Conservation (phyloP, 2,113 vertebrate species). For the Pristiophorus japonicus region DNA sequence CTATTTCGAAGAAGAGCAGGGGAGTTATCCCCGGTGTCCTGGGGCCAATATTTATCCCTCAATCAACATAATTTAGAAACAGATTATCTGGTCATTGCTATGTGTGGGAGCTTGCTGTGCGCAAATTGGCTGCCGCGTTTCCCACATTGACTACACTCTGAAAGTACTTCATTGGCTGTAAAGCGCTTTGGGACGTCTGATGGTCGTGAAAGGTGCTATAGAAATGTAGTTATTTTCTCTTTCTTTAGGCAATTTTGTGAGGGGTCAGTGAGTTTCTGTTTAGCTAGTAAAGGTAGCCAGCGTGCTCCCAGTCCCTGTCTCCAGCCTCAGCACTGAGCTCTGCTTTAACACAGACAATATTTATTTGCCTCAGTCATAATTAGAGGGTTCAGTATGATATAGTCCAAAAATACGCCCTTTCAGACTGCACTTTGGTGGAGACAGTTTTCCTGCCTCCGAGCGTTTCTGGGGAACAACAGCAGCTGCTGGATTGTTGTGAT, state of each 20-base stretch:
- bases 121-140: too few species aligned
- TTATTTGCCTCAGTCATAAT: background rate
- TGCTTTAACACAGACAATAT: background rate
- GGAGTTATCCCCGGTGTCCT: too few species aligned
- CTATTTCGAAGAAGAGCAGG: too few species aligned
- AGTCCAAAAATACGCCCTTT: background rate
- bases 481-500: background rate
- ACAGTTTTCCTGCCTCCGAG: background rate
- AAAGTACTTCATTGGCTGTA: too few species aligned
- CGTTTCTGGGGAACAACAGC: background rate
- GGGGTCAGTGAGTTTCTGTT: conserved; percentile 32
- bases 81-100: too few species aligned
- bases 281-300: background rate
- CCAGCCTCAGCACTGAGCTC: background rate
- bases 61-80: too few species aligned
- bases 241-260: conserved; percentile 39
- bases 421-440: background rate
- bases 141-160: too few species aligned
- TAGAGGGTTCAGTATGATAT: background rate
- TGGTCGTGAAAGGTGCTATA: too few species aligned
- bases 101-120: too few species aligned
- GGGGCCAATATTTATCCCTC: too few species aligned
- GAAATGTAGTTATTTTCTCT: too few species aligned
- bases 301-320: background rate
- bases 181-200: too few species aligned